Percentiles rank a stretch among this genome's conserved stretches.
phyloP scores from a whole-genome alignment of 2,113 vertebrate species.

The Salminus brasiliensis region DNA sequence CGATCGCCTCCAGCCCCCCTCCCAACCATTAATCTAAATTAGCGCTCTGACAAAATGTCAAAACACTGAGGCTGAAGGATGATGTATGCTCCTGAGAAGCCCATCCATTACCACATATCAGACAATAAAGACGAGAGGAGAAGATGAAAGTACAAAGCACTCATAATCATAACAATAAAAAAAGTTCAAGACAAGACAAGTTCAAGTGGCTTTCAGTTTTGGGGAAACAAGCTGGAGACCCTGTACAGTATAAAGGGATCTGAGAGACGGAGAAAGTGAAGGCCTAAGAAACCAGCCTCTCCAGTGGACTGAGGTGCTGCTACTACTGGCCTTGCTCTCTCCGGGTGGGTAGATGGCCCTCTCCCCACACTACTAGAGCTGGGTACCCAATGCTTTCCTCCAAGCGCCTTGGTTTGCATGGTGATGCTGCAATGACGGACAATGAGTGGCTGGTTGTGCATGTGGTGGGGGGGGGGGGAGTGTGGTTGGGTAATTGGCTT shows the following conservation, averaged over 20 bases:
- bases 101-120: constrained; percentile 68
- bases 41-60: constrained; percentile 78
- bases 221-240: neutral
- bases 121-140: constrained; percentile 33
- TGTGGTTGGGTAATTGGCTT: no score
- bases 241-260: neutral
- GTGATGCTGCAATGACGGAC: no score
- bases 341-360: no score
- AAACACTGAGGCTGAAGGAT: constrained; percentile 75
- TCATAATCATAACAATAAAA: constrained; percentile 46
- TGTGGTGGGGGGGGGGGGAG: no score
- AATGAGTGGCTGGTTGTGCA: no score
- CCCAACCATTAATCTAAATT: constrained; percentile 80
- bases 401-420: no score
- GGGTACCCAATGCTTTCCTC: no score
- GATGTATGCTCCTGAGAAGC: constrained; percentile 70
- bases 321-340: no score
- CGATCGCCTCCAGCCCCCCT: constrained; percentile 62
- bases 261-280: neutral
- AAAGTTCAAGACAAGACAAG: neutral
- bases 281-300: neutral
- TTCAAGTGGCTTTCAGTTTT: constrained; percentile 10
- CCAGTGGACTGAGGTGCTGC: no score
- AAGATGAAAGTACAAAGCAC: constrained; percentile 48
- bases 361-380: no score